phyloP scores from a whole-genome alignment of 2,797 vertebrate genomes.

The Nyctalus aviator region DNA sequence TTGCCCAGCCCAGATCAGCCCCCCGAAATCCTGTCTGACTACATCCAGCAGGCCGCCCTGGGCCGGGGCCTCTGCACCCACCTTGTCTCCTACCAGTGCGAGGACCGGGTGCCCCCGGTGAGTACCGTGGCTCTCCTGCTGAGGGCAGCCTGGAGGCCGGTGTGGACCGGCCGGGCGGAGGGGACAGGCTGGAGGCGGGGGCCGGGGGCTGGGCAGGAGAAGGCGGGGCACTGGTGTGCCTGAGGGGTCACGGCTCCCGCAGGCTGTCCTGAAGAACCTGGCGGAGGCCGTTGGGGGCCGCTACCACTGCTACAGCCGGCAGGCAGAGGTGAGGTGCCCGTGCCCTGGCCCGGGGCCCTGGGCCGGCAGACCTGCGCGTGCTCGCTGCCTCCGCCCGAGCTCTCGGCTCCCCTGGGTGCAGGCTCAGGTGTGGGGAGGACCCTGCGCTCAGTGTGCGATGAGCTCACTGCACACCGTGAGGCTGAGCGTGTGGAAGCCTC shows the following conservation, averaged over 20 bases:
- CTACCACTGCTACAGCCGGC: constrained; percentile 87
- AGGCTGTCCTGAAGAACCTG: constrained; percentile 87
- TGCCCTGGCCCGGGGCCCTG: background rate
- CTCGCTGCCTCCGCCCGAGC: background rate
- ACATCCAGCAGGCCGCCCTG: constrained; percentile 84
- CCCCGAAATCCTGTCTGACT: constrained; percentile 86
- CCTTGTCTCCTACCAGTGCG: constrained; percentile 86
- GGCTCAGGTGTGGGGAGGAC: background rate
- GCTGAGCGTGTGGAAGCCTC: background rate
- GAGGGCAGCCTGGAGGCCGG: background rate
- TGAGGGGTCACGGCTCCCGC: background rate
- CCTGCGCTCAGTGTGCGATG: background rate
- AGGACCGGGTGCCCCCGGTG: constrained; percentile 83
- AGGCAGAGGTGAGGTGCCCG: constrained; percentile 81
- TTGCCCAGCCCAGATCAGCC: constrained; percentile 88
- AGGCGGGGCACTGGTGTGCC: accelerated
- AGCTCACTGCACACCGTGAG: background rate
- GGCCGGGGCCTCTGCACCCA: constrained; percentile 86
- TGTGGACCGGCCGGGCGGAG: background rate
- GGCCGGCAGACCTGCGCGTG: background rate
- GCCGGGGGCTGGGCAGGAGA: background rate
- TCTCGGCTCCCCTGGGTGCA: background rate
- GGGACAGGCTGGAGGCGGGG: background rate
- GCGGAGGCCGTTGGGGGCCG: constrained; percentile 83
- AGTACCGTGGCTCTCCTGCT: constrained; percentile 62